Evolutionary conservation across 2,113 vertebrate genomes (phyloP).

Genomic region (Ptychochromis oligacanthus): DNA sequence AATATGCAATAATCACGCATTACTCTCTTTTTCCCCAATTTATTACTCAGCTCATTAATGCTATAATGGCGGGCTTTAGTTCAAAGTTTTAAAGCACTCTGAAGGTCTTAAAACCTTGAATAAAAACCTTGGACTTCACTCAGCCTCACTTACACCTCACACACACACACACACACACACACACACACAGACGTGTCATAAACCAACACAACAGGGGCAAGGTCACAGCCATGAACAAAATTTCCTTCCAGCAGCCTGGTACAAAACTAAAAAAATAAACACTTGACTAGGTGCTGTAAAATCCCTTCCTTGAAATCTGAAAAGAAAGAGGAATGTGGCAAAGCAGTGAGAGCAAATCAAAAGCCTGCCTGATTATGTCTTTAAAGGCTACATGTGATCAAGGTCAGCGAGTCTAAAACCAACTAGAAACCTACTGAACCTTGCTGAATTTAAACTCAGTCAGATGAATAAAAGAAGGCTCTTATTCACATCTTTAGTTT

Average conservation of each 20-base stretch:
- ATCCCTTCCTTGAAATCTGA: neutral
- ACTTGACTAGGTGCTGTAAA: neutral
- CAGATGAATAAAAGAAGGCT: neutral
- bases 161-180: too few relatives aligned
- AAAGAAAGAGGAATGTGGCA: neutral
- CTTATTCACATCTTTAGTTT: neutral
- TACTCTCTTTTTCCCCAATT: neutral
- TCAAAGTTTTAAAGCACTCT: neutral
- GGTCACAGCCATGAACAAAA: conserved; percentile 5
- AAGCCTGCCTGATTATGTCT: neutral
- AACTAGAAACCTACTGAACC: too few relatives aligned
- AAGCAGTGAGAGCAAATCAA: neutral
- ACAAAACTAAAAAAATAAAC: neutral
- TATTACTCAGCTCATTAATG: neutral
- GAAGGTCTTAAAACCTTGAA: neutral
- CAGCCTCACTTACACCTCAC: neutral
- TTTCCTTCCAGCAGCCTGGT: neutral
- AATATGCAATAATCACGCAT: neutral
- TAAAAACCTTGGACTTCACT: neutral
- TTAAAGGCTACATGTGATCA: neutral
- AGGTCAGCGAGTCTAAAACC: too few relatives aligned
- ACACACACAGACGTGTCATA: neutral
- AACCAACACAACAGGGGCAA: neutral
- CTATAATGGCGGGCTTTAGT: neutral
- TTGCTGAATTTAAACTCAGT: neutral